Evolutionary conservation across 2,888 invertebrate genomes (phyloP).

Genomic region (Herminia tarsipennalis): DNA sequence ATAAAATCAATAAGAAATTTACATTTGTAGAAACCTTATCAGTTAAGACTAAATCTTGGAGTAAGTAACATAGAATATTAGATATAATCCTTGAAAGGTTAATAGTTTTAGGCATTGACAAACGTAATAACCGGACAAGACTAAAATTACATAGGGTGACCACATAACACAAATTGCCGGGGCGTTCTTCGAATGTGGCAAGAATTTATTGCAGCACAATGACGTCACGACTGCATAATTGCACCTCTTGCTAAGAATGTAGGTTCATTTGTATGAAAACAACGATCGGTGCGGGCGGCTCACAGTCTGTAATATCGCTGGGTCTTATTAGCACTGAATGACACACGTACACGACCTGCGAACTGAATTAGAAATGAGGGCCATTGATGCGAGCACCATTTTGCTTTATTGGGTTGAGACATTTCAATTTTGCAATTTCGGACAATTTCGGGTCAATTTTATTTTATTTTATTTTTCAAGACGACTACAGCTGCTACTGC

Average conservation of each 20-base stretch:
- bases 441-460: not conserved
- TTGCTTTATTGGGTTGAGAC: conserved; percentile 17
- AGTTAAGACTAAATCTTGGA: too few species aligned
- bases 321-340: conserved; percentile 67
- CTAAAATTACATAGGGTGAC: not conserved
- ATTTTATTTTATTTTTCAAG: too few species aligned
- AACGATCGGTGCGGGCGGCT: conserved; percentile 55
- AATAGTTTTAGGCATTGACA: too few species aligned
- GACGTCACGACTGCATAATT: conserved; percentile 49
- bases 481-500: too few species aligned
- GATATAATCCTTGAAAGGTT: too few species aligned
- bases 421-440: not conserved
- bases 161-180: conserved; percentile 15
- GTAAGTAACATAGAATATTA: too few species aligned
- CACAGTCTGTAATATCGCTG: conserved; percentile 68
- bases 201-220: conserved; percentile 45
- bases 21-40: too few species aligned
- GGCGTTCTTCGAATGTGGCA: conserved; percentile 33
- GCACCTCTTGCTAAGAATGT: conserved; percentile 50
- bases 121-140: too few species aligned
- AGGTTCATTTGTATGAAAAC: conserved; percentile 74
- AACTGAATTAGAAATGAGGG: conserved; percentile 62
- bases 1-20: too few species aligned
- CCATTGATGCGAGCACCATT: conserved; percentile 32
- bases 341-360: conserved; percentile 60